These are phyloP conservation scores for Caenorhabditis afra DNA, from an alignment of 2,888 invertebrate genomes.

Conservation along the genomic window DNA sequence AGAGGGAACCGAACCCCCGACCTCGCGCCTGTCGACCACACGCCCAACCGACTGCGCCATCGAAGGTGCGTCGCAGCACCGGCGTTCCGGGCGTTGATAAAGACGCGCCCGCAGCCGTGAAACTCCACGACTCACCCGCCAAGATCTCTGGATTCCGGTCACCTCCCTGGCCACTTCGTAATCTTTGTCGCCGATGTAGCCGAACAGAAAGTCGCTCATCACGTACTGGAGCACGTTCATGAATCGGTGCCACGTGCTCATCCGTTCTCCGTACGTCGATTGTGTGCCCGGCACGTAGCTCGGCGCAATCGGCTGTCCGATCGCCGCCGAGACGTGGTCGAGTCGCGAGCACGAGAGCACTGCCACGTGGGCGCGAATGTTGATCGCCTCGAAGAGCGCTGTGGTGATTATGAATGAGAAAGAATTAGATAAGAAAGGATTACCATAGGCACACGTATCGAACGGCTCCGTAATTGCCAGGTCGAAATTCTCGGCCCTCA, in stretches of 20 bases:
- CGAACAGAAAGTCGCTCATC: background rate
- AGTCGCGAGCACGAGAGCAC: constrained; percentile 37
- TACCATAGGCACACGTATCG: constrained; percentile 61
- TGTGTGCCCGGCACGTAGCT: constrained; percentile 46
- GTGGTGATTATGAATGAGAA: no score
- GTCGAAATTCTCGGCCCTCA: constrained; percentile 62
- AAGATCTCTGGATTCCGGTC: background rate
- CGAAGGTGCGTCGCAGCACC: no score
- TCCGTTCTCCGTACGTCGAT: constrained; percentile 22
- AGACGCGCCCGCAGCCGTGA: no score
- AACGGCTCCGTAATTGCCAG: constrained; percentile 63
- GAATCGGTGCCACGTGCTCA: background rate
- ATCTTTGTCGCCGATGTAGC: constrained; percentile 1
- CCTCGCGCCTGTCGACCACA: no score
- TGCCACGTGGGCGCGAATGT: constrained; percentile 28
- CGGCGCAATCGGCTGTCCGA: constrained; percentile 49
- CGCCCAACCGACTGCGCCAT: no score
- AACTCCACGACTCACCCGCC: background rate
- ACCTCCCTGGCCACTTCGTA: background rate
- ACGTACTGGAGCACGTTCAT: background rate
- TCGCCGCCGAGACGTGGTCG: constrained; percentile 30
- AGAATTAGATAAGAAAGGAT: no score
- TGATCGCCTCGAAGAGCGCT: constrained; percentile 35
- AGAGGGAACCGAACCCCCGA: no score
- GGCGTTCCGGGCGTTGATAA: no score